Evolutionary conservation across 2,888 invertebrate species (phyloP), one percentile per base, ranked within the genome.

Genomic region (Lochmaea crataegi): DNA sequence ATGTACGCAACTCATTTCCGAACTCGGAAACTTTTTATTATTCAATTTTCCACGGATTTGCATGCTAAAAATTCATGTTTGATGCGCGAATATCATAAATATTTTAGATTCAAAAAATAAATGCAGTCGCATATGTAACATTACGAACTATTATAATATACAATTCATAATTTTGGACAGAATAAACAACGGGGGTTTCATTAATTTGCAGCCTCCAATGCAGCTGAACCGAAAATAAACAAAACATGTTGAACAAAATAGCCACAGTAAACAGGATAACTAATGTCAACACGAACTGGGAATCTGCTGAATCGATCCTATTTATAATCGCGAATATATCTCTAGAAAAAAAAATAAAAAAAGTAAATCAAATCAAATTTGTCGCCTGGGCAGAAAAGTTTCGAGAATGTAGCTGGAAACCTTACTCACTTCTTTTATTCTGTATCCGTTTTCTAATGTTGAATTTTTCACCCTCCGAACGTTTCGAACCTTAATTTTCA

Each of bases 191-290:
- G 80, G 80, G 2, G 82, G 73, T 82, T 81, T 78, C 81, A 81
- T 83, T 81, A 82, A 82, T 83, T 82, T 83, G 81, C 80, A 80
- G 75, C 80, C 77, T 78, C 80, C 77, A 81, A 82, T 82, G 80
- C 81, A 82, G 81, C 83, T 81, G 81, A 80, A 80, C 83, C 80
- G 77, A 82, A 82, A 82, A 82, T 81, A 81, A 82, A 80, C 79
- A 82, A 81, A 79, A 77, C 78, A 77, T 73, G 73, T n/a, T 71
- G 65, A 81, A 82, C 81, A 78, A 82, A 82, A 82, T 82, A 81
- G 80, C 79, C 78, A 78, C 76, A 77, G 80, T 78, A 80, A 82
- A 81, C 81, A 79, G 79, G 81, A 81, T 82, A 80, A 82, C 80
- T 79, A 81, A 79, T 82, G 82, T 83, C 80, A 82, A 82, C 80